Conservation (phyloP, 2,888 invertebrate genomes). For the Habroteleia sp. region DNA sequence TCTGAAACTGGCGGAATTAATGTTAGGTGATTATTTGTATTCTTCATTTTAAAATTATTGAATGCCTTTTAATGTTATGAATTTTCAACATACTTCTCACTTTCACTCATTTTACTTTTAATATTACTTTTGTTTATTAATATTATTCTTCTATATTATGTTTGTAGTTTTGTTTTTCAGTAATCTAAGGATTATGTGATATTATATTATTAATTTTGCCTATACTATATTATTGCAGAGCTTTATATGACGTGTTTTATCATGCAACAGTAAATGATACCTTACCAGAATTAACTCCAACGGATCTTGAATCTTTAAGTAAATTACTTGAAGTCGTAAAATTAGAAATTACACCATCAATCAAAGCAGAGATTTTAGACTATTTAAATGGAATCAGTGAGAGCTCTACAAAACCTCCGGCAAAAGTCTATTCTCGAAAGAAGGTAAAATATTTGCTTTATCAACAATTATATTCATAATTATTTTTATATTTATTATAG, state of each 20-base stretch:
- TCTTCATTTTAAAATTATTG: background rate
- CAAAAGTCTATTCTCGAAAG: constrained; percentile 30
- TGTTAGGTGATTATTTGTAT: constrained; percentile 63
- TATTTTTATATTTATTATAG: too few species aligned
- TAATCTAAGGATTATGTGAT: background rate
- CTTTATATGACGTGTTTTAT: constrained; percentile 73
- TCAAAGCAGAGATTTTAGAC: constrained; percentile 40
- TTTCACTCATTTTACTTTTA: background rate
- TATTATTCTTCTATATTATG: too few species aligned
- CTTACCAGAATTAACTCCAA: constrained; percentile 61
- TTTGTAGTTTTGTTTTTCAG: too few species aligned
- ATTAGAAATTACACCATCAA: constrained; percentile 14
- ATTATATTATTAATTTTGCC: background rate
- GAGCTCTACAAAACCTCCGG: background rate
- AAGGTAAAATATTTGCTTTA: too few species aligned
- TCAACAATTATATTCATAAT: too few species aligned
- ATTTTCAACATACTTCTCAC: too few species aligned
- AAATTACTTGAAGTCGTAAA: constrained; percentile 43
- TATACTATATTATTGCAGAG: too few species aligned
- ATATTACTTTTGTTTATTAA: too few species aligned
- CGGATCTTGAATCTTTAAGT: constrained; percentile 63
- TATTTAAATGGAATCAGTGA: constrained; percentile 39
- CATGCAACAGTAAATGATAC: constrained; percentile 66
- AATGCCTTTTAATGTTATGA: too few species aligned
- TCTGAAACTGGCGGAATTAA: constrained; percentile 69